A percentile compares a stretch with the other conserved stretches of the same genome.
Conservation (phyloP, 2,113 vertebrate genomes). For the Promerops cafer region DNA sequence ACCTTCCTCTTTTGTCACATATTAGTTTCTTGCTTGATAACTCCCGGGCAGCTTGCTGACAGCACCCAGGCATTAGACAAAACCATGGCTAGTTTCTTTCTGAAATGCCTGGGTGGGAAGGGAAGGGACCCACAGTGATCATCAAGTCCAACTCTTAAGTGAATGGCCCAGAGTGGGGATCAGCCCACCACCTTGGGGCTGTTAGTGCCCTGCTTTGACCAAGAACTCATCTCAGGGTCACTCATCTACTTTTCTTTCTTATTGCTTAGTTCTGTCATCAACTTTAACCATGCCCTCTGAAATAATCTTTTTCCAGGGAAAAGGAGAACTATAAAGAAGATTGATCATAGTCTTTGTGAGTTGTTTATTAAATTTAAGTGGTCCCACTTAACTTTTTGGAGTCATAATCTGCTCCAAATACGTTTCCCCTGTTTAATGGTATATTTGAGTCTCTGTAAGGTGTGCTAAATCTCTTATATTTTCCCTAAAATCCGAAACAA, state of each 20-base stretch:
- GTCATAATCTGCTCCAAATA: neutral
- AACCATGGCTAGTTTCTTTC: neutral
- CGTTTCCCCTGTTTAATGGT: neutral
- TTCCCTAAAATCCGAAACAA: neutral
- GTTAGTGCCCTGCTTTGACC: neutral
- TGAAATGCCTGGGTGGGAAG: neutral
- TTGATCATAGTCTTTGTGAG: neutral
- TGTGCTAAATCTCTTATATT: neutral
- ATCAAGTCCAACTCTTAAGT: fast-evolving
- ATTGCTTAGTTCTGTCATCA: neutral
- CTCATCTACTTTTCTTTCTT: neutral
- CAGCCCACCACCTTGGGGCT: fast-evolving
- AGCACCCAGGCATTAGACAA: neutral
- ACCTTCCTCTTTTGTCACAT: neutral
- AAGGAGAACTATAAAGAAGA: neutral
- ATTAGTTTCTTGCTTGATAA: neutral
- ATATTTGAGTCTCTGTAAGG: neutral
- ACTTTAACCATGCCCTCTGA: neutral
- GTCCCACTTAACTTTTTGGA: neutral
- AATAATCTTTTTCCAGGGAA: neutral
- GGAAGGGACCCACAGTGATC: neutral
- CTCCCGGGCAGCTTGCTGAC: neutral
- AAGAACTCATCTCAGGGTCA: neutral
- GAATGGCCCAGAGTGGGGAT: too few relatives aligned
- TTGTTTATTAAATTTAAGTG: neutral